These are phyloP conservation scores for Dasysyrphus tricinctus DNA, from an alignment of 2,888 invertebrate genomes.

Conservation along the genomic window DNA sequence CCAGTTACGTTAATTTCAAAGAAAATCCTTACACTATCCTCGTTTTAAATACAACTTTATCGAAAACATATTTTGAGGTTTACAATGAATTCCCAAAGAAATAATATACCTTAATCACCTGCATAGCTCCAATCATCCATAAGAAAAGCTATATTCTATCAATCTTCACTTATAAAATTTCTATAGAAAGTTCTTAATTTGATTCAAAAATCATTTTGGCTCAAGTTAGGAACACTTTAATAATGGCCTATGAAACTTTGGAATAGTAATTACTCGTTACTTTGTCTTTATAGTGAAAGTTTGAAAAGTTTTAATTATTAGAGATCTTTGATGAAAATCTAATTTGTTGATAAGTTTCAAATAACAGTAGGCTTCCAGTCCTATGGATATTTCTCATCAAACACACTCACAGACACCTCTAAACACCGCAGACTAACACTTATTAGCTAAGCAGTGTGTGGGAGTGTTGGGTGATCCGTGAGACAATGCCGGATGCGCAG, in stretches of 20 bases:
- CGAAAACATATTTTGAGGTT: no score
- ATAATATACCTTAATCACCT: no score
- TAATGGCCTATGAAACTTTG: background rate
- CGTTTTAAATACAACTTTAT: no score
- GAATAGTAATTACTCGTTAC: background rate
- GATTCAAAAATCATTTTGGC: background rate
- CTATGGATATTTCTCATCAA: background rate
- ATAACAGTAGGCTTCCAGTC: slow-evolving; percentile 46
- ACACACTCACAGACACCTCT: background rate
- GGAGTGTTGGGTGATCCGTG: slow-evolving; percentile 51
- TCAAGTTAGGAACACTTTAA: background rate
- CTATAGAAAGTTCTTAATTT: slow-evolving; percentile 1
- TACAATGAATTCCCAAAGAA: no score
- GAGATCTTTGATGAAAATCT: background rate
- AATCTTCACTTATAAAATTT: background rate
- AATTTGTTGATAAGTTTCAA: slow-evolving; percentile 3
- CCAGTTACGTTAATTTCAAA: no score
- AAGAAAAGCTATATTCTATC: no score
- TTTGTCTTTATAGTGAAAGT: slow-evolving; percentile 55
- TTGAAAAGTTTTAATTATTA: background rate
- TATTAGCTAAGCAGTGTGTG: slow-evolving; percentile 30
- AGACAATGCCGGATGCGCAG: slow-evolving; percentile 66
- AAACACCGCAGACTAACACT: background rate
- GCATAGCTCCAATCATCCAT: no score
- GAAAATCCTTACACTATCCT: no score